Evolutionary conservation across 2,797 vertebrate species (phyloP).

Genomic region (Darevskia mixta): DNA sequence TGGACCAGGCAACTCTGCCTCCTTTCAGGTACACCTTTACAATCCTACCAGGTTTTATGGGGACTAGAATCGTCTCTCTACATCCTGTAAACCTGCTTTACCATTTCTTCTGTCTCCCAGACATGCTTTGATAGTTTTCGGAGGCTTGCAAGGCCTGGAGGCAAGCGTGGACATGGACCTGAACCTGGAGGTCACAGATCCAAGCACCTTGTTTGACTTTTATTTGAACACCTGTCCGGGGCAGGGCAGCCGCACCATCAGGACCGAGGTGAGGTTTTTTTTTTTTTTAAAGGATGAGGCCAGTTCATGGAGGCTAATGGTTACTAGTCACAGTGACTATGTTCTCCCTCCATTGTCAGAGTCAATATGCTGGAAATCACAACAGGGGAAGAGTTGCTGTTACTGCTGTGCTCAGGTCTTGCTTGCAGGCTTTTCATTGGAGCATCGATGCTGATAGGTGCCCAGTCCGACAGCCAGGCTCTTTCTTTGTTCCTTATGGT

Average conservation of each 20-base stretch:
- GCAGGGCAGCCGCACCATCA: slow-evolving; percentile 96
- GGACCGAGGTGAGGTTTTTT: slow-evolving; percentile 89
- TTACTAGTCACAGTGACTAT: too few relatives aligned
- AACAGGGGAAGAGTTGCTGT: too few relatives aligned
- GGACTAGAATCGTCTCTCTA: background rate
- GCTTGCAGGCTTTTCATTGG: too few relatives aligned
- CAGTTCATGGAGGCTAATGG: too few relatives aligned
- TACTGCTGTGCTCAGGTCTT: too few relatives aligned
- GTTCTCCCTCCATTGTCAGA: too few relatives aligned
- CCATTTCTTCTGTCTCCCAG: slow-evolving; percentile 69
- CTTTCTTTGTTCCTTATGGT: too few relatives aligned
- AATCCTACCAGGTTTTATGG: background rate
- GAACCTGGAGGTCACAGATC: slow-evolving; percentile 88
- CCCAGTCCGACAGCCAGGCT: too few relatives aligned
- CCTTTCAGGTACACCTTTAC: slow-evolving; percentile 85
- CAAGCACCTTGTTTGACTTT: slow-evolving; percentile 90
- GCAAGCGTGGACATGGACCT: slow-evolving; percentile 89
- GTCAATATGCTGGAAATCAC: too few relatives aligned
- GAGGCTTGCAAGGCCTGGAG: slow-evolving; percentile 93
- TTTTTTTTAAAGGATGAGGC: too few relatives aligned
- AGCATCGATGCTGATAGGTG: too few relatives aligned
- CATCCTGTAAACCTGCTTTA: background rate
- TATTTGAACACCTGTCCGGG: slow-evolving; percentile 94
- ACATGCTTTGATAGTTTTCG: slow-evolving; percentile 92
- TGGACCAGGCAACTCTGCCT: slow-evolving; percentile 82